Base-by-base conservation (phyloP, 2,888 invertebrate species). In the Halocaridina rubra region DNA sequence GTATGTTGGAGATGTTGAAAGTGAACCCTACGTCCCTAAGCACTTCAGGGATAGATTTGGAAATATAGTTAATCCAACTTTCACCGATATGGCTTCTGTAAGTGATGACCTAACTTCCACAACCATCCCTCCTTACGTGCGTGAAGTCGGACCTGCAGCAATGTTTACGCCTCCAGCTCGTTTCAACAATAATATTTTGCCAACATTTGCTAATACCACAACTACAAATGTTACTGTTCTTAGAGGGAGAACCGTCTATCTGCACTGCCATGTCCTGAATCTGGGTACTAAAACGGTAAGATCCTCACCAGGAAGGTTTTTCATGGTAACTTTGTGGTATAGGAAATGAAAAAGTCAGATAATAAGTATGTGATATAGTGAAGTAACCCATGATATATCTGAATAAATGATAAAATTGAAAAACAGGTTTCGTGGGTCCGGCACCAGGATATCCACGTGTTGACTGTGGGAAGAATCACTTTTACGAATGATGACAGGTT, bases 391-490 rank as follows among this genome's bases (percentile, higher is more conserved):
- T n/a, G n/a, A 16, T 10, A 22, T 10, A 8, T 22, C 19, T 64
- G 10, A 7, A 13, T 22, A n/a, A n/a, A 69, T 3, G 7, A 3
- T 69, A 22, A n/a, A 33, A 27, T n/a, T n/a, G n/a, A n/a, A n/a
- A n/a, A n/a, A 16, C 85, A 85, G 85, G 85, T 85, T 13, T 85
- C 85, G 22, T 85, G 85, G 85, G 85, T 85, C 16, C 81, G 85
- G 3, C 81, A 85, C 53, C 33, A 81, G n/a, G 85, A 85, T 78
- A 81, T 85, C n/a, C 85, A 85, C 67, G 85, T 85, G 24, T 78
- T 85, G 27, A 85, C 85, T 0, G 85, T 85, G 29, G 85, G 85
- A 3, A 71, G 85, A 4, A 67, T 81, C 30, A 81, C 78, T 19
- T 85, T 81, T 69, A 85, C 85, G 3, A 85, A 81, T 67, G 85